Evolutionary conservation across 1,140 invertebrate genomes (phyloP), one percentile per base, ranked within the genome.

Genomic region (Aplysia californica): DNA sequence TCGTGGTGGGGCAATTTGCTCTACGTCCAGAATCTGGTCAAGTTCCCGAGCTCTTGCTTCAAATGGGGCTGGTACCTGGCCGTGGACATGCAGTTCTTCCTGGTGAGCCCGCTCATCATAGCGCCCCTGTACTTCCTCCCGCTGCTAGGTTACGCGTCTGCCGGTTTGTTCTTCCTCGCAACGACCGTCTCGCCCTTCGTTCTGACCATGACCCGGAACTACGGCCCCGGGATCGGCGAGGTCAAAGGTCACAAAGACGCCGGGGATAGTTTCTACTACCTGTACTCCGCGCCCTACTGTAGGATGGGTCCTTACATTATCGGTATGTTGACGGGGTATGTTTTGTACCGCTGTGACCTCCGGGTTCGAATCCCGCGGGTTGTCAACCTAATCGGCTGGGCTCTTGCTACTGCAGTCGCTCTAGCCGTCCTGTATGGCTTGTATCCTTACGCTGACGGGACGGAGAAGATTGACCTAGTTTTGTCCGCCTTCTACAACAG

Each of bases 41-140:
- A 20, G 18, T 31, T 61, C 10, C 18, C 18, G 58, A 31, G n/a
- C 31, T 35, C 95, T 94, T 95, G 94, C 82, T 91, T 94, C 88
- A 88, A 92, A 0, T 91, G 93, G 81, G 91, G 93, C 1, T 95
- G 94, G 94, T 95, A 94, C 87, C 90, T 95, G 71, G 95, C 94
- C 23, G 95, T 95, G 84, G 95, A 95, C 83, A 95, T 94, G 87
- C 94, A 95, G 85, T 89, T 95, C 55, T 95, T 94, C 87, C 88
- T 94, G 3, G 83, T 93, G 0, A 93, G 94, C 1, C 92, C 94
- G 18, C 87, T 95, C 0, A 86, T 95, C 21, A 38, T 88, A 0
- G 75, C 86, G 21, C 83, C 85, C 6, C 70, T 88, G 2, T 86
- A 79, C 64, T 69, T 10, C 58, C 10, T 15, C 10, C 44, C 44